These are phyloP conservation scores for Chymomyza costata DNA, from an alignment of 1,140 invertebrate genomes.

Conservation along the genomic window DNA sequence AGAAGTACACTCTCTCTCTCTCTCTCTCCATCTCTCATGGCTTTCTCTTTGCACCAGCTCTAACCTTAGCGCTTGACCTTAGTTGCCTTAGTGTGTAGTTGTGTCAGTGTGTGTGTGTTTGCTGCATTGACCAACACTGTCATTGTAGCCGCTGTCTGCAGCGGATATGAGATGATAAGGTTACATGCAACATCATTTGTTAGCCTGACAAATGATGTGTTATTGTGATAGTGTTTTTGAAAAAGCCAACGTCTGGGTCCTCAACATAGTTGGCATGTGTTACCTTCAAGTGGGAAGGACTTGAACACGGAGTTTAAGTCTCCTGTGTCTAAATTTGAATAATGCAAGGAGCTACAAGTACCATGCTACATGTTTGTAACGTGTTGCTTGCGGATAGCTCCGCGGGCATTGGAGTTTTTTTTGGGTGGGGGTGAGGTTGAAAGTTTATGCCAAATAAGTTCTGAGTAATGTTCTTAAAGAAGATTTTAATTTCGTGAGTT, in stretches of 20 bases:
- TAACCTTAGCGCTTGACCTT: constrained; percentile 57
- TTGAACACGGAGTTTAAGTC: constrained; percentile 56
- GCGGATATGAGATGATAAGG: constrained; percentile 71
- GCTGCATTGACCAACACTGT: not conserved
- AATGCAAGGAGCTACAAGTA: constrained; percentile 46
- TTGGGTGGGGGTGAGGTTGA: constrained; percentile 4
- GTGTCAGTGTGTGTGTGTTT: no score
- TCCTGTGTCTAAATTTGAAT: constrained; percentile 57
- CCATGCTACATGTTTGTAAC: no score
- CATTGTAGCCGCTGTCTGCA: constrained; percentile 42
- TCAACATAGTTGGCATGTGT: constrained; percentile 36
- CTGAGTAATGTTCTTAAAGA: no score
- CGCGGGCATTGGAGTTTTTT: constrained; percentile 5
- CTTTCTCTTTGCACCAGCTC: constrained; percentile 19
- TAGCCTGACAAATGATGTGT: constrained; percentile 70
- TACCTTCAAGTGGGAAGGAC: constrained; percentile 58
- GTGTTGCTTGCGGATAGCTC: constrained; percentile 4
- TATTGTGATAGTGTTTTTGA: constrained; percentile 66
- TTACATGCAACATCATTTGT: constrained; percentile 73
- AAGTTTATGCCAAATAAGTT: not conserved
- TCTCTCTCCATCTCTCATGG: constrained; percentile 16
- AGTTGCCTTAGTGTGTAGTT: constrained; percentile 17
- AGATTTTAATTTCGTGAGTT: no score
- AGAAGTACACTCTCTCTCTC: not conserved
- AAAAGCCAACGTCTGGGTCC: constrained; percentile 11